Evolutionary conservation across 2,113 vertebrate genomes (phyloP).

Genomic region (Cacatua alba): DNA sequence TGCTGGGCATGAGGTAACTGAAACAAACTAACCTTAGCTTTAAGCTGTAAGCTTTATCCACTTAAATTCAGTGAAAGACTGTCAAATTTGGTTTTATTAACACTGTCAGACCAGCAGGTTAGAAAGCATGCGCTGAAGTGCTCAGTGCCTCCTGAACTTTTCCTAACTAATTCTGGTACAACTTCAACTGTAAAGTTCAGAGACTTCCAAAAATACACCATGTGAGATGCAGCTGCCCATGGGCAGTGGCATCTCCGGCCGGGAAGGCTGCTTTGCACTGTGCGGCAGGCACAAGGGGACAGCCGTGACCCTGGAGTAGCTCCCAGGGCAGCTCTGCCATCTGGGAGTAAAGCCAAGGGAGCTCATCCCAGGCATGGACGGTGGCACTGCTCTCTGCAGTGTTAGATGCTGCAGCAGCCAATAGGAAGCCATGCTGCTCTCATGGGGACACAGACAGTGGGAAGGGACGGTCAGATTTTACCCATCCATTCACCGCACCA

Average conservation of each 20-base stretch:
- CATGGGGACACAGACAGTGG: fast-evolving
- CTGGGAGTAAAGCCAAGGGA: background rate
- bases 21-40: background rate
- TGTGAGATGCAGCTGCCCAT: background rate
- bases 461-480: background rate
- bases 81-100: slow-evolving; percentile 1
- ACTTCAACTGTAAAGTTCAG: slow-evolving; percentile 9
- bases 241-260: background rate
- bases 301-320: fast-evolving
- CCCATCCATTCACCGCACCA: background rate
- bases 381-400: background rate
- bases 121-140: background rate
- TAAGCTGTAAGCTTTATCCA: background rate
- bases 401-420: fast-evolving
- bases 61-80: background rate
- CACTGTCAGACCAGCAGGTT: background rate
- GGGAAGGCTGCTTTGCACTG: background rate
- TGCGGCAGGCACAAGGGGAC: fast-evolving
- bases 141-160: slow-evolving; percentile 5
- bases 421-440: fast-evolving
- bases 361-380: background rate
- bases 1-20: background rate
- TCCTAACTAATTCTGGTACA: slow-evolving; percentile 18
- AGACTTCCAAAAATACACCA: background rate
- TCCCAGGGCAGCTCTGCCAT: background rate